These are phyloP conservation scores for Brachyptera risi DNA, from an alignment of 2,888 invertebrate species.

Conservation along the genomic window DNA sequence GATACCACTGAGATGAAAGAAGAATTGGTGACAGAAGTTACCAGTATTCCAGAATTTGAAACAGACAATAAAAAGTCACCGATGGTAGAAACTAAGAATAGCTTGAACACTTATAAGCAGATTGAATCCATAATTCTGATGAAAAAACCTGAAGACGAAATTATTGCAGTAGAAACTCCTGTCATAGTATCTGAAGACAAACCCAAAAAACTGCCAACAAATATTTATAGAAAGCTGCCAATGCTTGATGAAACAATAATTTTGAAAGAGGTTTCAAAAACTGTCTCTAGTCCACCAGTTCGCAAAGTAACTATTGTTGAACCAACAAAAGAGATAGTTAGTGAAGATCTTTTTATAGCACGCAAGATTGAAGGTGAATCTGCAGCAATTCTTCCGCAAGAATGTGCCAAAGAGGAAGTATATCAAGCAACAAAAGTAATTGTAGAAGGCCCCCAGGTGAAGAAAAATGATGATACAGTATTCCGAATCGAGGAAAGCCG, in stretches of 20 bases:
- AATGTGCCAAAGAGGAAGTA: not conserved
- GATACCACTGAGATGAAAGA: no score
- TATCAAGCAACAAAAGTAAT: not conserved
- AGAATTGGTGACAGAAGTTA: no score
- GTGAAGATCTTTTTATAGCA: not conserved
- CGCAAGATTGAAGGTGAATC: not conserved
- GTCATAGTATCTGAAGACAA: not conserved
- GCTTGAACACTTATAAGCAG: conserved; percentile 1
- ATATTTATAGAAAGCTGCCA: conserved; percentile 2
- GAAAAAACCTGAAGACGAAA: not conserved
- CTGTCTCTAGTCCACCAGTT: not conserved
- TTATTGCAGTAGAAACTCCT: not conserved
- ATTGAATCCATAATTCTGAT: not conserved
- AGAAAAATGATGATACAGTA: conserved; percentile 39
- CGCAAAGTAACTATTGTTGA: not conserved
- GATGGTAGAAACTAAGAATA: conserved; percentile 16
- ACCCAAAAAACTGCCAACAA: not conserved
- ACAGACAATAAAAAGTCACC: not conserved
- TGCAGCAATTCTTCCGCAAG: not conserved
- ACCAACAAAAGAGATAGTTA: not conserved
- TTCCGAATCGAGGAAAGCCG: conserved; percentile 54
- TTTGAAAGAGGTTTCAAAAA: not conserved
- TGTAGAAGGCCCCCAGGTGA: not conserved
- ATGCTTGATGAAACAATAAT: not conserved
- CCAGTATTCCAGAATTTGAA: not conserved